Evolutionary conservation across 2,888 invertebrate genomes (phyloP), one percentile per base, ranked within the genome.

Genomic region (Timema podura): DNA sequence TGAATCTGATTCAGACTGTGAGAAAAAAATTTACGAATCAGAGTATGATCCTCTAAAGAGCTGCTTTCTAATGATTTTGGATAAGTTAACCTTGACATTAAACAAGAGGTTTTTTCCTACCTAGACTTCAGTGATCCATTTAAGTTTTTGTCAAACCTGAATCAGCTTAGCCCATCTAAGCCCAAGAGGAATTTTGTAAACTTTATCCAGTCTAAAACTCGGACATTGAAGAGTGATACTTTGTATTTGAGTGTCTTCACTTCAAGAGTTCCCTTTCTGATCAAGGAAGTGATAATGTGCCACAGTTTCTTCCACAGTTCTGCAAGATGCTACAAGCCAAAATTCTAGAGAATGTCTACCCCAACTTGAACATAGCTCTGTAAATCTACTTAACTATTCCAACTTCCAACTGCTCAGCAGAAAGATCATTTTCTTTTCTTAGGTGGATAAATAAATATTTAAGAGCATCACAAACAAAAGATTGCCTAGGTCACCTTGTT

Each of bases 241-340:
- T 11, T 64, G 7, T 46, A 64, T 45, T 64, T 64, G 64, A 64
- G 1, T 46, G 0, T 5, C n/a, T 64, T 10, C 3, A 64, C 30
- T 46, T 64, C 64, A 64, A 46, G 45, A 64, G n/a, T 51, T 30
- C 3, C 30, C 30, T 30, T 30, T 30, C 1, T 59, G 15, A 59
- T 59, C 10, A 30, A 59, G 11, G 13, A 6, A 64, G 45, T 64
- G 46, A 64, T 11, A 64, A 64, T 30, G 46, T n/a, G 46, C 45
- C 11, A 6, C 13, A 8, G 7, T 64, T 45, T 64, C 44, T 30
- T 3, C 64, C 64, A 51, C 51, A 64, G 64, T 7, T 30, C n/a
- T 46, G 64, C 64, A 64, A 64, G 64, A 46, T 64, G 10, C 30
- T 64, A 64, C 16, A 30, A 64, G 44, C 13, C 8, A 45, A 51